Evolutionary conservation across 2,888 invertebrate species (phyloP).

Genomic region (Xanthorhoe spadicearia): DNA sequence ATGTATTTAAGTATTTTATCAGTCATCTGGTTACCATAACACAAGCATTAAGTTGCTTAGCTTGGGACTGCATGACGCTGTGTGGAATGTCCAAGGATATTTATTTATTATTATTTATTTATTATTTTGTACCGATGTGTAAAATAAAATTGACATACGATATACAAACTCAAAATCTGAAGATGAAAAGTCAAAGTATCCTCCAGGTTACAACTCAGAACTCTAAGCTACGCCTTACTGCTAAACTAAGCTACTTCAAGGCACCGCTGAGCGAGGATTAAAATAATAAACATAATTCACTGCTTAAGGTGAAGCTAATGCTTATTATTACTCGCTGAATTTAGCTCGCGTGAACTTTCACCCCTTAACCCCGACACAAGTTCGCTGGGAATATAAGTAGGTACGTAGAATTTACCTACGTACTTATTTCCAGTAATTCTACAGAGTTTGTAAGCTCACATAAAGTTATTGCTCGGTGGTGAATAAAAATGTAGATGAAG

Average conservation of each 20-base stretch:
- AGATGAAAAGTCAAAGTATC: not conserved
- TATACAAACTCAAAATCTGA: too few species aligned
- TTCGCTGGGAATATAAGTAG: too few species aligned
- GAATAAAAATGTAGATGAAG: slow-evolving; percentile 2
- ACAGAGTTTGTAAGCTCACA: slow-evolving; percentile 7
- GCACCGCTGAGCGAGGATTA: slow-evolving; percentile 13
- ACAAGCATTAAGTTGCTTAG: too few species aligned
- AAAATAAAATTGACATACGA: too few species aligned
- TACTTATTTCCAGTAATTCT: slow-evolving; percentile 17
- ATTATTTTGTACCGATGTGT: too few species aligned
- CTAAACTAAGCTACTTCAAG: slow-evolving; percentile 6
- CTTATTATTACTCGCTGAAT: slow-evolving; percentile 21
- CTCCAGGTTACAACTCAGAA: not conserved
- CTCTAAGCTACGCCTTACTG: not conserved
- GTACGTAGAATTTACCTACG: too few species aligned
- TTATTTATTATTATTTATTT: too few species aligned
- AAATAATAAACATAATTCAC: slow-evolving; percentile 25
- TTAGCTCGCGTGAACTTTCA: slow-evolving; percentile 23
- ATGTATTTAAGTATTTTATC: too few species aligned
- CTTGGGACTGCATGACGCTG: too few species aligned
- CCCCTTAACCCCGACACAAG: slow-evolving; percentile 19
- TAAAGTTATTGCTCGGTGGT: slow-evolving; percentile 7
- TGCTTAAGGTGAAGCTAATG: slow-evolving; percentile 20
- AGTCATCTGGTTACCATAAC: too few species aligned
- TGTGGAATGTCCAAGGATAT: too few species aligned